Evolutionary conservation across 2,797 vertebrate species (phyloP).

Genomic region (Syncerus caffer): DNA sequence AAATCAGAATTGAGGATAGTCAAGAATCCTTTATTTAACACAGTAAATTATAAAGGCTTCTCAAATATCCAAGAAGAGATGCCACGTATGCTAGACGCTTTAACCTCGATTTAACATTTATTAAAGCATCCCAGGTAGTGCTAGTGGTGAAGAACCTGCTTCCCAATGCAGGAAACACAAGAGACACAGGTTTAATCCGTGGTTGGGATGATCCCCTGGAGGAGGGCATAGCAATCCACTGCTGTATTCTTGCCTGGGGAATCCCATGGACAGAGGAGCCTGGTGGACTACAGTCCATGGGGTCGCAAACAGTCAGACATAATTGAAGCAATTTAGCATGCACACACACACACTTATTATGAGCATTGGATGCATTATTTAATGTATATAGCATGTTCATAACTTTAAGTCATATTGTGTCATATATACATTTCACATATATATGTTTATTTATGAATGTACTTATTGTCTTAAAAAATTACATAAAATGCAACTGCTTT

Average conservation of each 20-base stretch:
- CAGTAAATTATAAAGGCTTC: background rate
- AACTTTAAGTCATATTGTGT: background rate
- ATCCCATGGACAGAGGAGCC: background rate
- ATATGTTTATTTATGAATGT: background rate
- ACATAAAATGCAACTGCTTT: background rate
- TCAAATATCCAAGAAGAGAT: background rate
- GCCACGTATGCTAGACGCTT: background rate
- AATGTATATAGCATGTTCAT: background rate
- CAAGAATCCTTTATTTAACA: background rate
- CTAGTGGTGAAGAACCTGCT: no score
- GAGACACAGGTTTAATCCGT: background rate
- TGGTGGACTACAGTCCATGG: background rate
- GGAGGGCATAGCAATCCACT: background rate
- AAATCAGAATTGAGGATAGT: background rate
- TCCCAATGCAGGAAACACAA: background rate
- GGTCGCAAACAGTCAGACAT: background rate
- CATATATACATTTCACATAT: background rate
- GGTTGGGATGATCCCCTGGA: background rate
- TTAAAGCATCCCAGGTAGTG: background rate
- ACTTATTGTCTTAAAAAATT: background rate
- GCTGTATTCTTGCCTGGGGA: background rate
- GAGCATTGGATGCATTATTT: background rate
- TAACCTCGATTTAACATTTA: background rate
- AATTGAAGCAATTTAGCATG: background rate
- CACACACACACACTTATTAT: background rate